phyloP scores from a whole-genome alignment of 2,113 vertebrate genomes.

The Pelecanus crispus region DNA sequence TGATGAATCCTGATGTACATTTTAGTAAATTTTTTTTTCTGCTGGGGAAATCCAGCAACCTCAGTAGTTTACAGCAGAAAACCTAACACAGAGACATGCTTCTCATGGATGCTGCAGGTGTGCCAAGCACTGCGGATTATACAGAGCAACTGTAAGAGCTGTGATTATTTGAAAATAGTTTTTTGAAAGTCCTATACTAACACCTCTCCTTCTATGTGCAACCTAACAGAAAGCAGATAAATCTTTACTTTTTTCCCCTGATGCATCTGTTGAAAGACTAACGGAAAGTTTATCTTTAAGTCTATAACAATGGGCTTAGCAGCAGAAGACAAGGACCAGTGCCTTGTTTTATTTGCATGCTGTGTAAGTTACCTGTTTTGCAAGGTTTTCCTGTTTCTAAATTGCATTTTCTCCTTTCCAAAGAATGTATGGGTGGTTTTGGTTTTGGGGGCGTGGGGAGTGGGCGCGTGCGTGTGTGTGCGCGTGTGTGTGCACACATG shows the following conservation, averaged over 20 bases:
- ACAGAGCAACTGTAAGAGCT: neutral
- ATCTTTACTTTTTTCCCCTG: neutral
- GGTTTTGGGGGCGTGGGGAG: too few relatives aligned
- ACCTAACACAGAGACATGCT: neutral
- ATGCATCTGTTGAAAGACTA: neutral
- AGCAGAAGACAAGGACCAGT: neutral
- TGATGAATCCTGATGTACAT: neutral
- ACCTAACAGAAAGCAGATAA: neutral
- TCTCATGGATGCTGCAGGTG: neutral
- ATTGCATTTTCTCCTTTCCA: neutral
- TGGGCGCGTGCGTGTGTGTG: too few relatives aligned
- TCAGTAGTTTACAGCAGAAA: neutral
- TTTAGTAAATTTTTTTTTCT: neutral
- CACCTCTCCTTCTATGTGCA: neutral
- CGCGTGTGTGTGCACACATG: neutral
- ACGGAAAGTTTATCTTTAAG: neutral
- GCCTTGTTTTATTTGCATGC: neutral
- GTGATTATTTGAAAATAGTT: neutral
- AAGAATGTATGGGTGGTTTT: neutral
- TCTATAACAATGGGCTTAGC: neutral
- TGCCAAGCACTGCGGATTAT: neutral
- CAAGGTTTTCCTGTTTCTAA: neutral
- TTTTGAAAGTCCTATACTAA: neutral
- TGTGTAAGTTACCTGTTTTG: neutral
- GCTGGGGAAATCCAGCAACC: neutral